Base-by-base conservation (phyloP, 2,113 vertebrate genomes). In the Menidia beryllina region DNA sequence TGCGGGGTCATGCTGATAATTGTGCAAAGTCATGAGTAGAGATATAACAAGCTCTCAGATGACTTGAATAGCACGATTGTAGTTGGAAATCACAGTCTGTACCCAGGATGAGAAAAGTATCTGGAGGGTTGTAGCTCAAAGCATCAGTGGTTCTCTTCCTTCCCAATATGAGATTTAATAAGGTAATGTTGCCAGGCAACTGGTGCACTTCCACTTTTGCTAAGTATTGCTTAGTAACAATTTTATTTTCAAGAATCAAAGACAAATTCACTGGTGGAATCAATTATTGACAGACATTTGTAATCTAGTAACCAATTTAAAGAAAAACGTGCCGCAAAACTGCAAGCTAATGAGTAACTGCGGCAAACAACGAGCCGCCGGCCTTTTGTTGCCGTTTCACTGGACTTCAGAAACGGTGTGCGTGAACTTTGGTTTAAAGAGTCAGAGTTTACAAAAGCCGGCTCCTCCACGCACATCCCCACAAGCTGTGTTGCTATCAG, bases 101-200 rank as follows among this genome's bases (percentile, higher is more conserved):
- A 55, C 52, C 56, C 1, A 34, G 43, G 68, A 86, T 67, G 72
- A 70, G 47, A 77, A 23, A 48, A 66, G 60, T 55, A 61, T 84
- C 79, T 71, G 36, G 72, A 60, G 83, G 81, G 60, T 70, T 85
- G 45, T 70, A 56, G 72, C 88, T 88, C 75, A 79, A 88, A 82
- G 75, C 81, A 61, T 57, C 69, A 36, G 56, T 52, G 67, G 57
- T 66, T 80, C 73, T 81, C 73, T 54, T 34, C 53, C 78, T 79
- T 83, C 85, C 72, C 78, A 59, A 72, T 75, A 67, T 71, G 68
- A 82, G 81, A 86, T 85, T 83, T 63, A 85, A 69, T 88, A 84
- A 85, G 78, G 71, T 71, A 79, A 90, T 86, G 89, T 89, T 86
- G 87, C 89, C 82, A 81, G 87, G 89, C 90, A 91, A 91, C 90